Percentiles rank a stretch among this genome's conserved stretches.
Conservation (phyloP, 2,113 vertebrate genomes). For the Oxyura jamaicensis region DNA sequence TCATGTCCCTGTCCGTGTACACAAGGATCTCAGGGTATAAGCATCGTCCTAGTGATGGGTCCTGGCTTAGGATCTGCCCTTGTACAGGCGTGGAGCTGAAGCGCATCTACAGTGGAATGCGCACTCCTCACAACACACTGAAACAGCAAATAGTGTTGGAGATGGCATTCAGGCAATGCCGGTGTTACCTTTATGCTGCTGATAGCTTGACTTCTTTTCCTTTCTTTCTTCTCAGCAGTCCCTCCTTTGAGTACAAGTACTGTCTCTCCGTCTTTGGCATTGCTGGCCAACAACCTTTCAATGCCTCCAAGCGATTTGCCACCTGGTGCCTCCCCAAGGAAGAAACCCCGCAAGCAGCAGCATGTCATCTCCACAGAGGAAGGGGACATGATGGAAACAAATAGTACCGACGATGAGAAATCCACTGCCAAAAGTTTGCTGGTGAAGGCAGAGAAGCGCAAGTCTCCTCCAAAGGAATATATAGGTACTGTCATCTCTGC, state of each 20-base stretch:
- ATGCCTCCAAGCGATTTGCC: conserved; percentile 87
- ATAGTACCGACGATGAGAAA: conserved; percentile 97
- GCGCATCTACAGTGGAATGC: not conserved
- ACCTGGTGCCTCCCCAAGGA: conserved; percentile 93
- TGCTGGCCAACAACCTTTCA: conserved; percentile 82
- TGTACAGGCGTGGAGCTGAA: not conserved
- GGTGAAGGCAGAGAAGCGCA: conserved; percentile 89
- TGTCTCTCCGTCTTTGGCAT: conserved; percentile 80
- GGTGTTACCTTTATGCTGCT: not conserved
- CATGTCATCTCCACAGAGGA: conserved; percentile 98
- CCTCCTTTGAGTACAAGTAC: conserved; percentile 79
- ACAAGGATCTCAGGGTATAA: not conserved
- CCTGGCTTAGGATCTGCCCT: not conserved
- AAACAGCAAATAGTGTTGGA: not conserved
- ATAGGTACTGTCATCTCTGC: conserved; percentile 80
- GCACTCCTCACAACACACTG: fast-evolving
- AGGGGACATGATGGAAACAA: conserved; percentile 97
- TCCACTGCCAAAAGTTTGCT: conserved; percentile 84
- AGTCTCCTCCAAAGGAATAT: conserved; percentile 96
- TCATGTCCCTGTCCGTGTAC: not conserved
- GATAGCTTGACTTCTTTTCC: not conserved
- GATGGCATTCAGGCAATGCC: not conserved
- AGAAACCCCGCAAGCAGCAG: conserved; percentile 98
- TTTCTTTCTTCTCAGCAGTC: conserved; percentile 66
- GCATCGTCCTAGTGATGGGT: not conserved